These are phyloP conservation scores for Hyposoter didymator DNA, from an alignment of 2,888 invertebrate genomes.

Conservation along the genomic window DNA sequence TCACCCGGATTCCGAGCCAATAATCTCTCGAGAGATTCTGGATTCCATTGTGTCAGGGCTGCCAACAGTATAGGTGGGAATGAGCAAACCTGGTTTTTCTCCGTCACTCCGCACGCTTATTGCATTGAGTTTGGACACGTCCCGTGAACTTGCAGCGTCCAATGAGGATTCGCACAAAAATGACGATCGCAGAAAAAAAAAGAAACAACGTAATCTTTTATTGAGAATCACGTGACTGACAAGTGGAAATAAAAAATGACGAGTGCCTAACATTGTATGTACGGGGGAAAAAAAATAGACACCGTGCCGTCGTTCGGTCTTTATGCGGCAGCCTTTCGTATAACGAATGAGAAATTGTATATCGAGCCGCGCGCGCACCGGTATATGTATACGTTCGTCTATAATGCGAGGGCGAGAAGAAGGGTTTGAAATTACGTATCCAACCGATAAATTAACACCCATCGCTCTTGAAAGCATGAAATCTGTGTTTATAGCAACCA, in stretches of 20 bases:
- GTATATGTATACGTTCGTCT: conserved; percentile 12
- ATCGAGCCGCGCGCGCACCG: neutral
- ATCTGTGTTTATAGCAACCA: conserved; percentile 72
- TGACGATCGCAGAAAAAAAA: neutral
- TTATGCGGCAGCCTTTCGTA: neutral
- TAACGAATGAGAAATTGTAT: conserved; percentile 32
- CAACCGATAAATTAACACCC: conserved; percentile 73
- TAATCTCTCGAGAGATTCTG: conserved; percentile 16
- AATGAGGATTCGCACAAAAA: neutral
- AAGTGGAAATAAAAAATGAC: conserved; percentile 50
- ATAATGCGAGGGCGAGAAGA: conserved; percentile 52
- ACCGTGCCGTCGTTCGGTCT: conserved; percentile 10
- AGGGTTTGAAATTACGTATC: conserved; percentile 65
- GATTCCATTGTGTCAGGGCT: conserved; percentile 22
- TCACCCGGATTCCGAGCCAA: conserved; percentile 23
- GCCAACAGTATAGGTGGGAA: neutral
- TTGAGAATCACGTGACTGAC: conserved; percentile 10
- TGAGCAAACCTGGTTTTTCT: neutral
- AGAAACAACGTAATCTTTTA: neutral
- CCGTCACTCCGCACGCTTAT: conserved; percentile 13
- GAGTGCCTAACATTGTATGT: conserved; percentile 3
- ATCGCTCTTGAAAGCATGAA: conserved; percentile 71
- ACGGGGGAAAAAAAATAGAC: conserved; percentile 17
- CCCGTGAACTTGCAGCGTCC: neutral
- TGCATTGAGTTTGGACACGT: neutral